Percentiles rank a stretch among this genome's conserved stretches.
Evolutionary conservation across 2,888 invertebrate species (phyloP).

Genomic region (Choristoneura rosaceana): DNA sequence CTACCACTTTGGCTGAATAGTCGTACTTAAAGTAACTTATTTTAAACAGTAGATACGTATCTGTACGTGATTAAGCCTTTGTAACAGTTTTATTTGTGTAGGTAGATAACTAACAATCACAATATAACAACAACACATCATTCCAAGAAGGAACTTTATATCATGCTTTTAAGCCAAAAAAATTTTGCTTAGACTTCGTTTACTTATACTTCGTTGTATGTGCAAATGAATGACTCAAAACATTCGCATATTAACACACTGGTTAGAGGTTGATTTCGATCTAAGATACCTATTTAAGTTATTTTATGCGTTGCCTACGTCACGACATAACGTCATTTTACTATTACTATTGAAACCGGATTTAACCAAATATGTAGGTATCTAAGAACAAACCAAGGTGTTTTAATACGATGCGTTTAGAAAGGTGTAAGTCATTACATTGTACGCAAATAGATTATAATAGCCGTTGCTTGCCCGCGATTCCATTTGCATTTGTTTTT

Average conservation of each 20-base stretch:
- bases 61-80: no score
- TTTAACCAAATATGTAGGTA: slow-evolving; percentile 7
- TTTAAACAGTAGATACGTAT: no score
- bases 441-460: not conserved
- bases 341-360: slow-evolving; percentile 32
- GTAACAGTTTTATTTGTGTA: no score
- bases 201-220: slow-evolving; percentile 41
- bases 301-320: slow-evolving; percentile 1
- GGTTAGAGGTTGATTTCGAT: not conserved
- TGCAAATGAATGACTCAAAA: not conserved
- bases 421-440: not conserved
- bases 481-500: no score
- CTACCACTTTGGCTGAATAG: no score
- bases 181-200: no score
- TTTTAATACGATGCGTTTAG: not conserved
- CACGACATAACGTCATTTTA: slow-evolving; percentile 33
- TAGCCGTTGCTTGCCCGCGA: no score
- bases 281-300: not conserved
- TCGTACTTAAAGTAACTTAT: no score
- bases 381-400: not conserved
- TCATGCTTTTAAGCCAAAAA: no score
- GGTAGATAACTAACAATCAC: no score
- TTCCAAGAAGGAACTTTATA: no score
- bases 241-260: not conserved
- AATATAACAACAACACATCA: no score